Evolutionary conservation across 2,888 invertebrate genomes (phyloP), one percentile per base, ranked within the genome.

Genomic region (Plutella xylostella): DNA sequence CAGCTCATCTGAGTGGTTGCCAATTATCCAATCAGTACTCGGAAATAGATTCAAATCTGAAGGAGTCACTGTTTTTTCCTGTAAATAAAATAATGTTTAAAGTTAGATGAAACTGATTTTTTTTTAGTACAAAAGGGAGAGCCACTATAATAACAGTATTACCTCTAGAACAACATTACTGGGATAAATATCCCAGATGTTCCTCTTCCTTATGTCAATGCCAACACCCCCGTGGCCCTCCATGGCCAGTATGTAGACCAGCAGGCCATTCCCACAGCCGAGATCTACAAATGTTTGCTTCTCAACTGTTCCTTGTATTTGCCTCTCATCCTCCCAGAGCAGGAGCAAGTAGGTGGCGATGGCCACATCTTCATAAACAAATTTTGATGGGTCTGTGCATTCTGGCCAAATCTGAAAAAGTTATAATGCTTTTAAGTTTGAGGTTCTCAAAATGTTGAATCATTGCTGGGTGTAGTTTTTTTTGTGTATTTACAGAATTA

Each of bases 1-100:
- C n/a, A 99, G 77, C 70, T 99, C 98, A 84, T 99, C 99, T 12
- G 97, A 97, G 83, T 99, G 99, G 76, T 99, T 99, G 43, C 98
- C 99, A 66, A 99, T 96, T 42, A 99, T 78, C 97, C 97, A 97
- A 62, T 96, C 92, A 21, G 86, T 86, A n/a, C 90, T 86, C 7
- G 90, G 88, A 60, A 92, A 94, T 35, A 87, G 63, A 49, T 85
- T 85, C 42, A 86, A 66, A 50, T 89, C 87, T 9, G 90, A 90
- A 40, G 93, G 93, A 47, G 86, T 86, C 45, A 95, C 86, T 3
- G 89, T 86, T 57, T 71, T 80, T 52, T 88, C 89, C 91, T 91
- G 56, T 40, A 85, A 79, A 47, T 51, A 47, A 48, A 41, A 42
- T 19, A 31, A 14, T 2, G 7, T 14, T 33, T 33, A n/a, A n/a